Percentiles rank a stretch among this genome's conserved stretches.
Evolutionary conservation across 2,888 invertebrate genomes (phyloP).

Genomic region (Stramonita haemastoma): DNA sequence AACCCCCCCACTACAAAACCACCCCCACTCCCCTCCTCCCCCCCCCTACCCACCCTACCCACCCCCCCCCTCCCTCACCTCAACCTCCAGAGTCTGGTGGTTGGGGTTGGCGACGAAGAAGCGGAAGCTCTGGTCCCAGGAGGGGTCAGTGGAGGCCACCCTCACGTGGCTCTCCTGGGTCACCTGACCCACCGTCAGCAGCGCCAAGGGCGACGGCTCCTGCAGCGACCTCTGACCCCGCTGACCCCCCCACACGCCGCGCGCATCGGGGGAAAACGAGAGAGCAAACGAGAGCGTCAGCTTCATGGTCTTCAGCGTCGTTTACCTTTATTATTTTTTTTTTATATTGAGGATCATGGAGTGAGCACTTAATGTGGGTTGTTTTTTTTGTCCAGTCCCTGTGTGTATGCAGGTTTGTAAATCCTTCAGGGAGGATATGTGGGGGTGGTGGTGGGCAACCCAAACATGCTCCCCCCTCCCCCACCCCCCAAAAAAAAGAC

Average conservation of each 20-base stretch:
- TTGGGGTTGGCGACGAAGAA: conserved; percentile 95
- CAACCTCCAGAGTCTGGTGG: conserved; percentile 89
- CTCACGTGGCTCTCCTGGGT: conserved; percentile 67
- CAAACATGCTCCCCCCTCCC: no score
- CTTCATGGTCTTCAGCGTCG: no score
- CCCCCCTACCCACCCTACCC: not conserved
- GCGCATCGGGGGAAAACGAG: no score
- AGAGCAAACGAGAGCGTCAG: no score
- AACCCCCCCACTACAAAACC: not conserved
- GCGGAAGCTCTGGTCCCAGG: conserved; percentile 96
- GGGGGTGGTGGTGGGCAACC: no score
- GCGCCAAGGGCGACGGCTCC: conserved; percentile 90
- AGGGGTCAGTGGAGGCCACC: conserved; percentile 88
- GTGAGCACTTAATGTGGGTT: no score
- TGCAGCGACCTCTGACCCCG: conserved; percentile 76
- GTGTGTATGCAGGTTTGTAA: no score
- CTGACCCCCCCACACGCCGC: conserved; percentile 58
- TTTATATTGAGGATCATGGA: no score
- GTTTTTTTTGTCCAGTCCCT: no score
- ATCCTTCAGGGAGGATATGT: no score
- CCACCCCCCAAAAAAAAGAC: no score
- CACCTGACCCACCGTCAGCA: conserved; percentile 84
- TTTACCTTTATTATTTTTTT: no score
- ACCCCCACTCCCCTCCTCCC: not conserved
- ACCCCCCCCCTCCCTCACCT: conserved; percentile 81